A percentile compares a stretch with the other conserved stretches of the same genome.
These are phyloP conservation scores for Setipinna tenuifilis DNA, from an alignment of 2,797 vertebrate genomes.

Conservation along the genomic window DNA sequence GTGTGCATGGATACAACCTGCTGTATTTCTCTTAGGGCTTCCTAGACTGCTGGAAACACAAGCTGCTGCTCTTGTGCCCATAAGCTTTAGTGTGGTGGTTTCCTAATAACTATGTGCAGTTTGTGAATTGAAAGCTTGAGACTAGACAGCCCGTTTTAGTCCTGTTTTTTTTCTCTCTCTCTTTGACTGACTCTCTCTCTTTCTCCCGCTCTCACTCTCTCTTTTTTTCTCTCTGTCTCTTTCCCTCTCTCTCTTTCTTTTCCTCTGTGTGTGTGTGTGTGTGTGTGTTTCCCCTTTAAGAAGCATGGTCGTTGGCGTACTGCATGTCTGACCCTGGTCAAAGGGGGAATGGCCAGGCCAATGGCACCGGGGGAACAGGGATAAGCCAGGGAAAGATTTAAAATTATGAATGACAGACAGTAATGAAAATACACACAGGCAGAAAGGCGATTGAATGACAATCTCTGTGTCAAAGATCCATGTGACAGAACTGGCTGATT, in stretches of 20 bases:
- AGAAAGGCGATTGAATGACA: too few species aligned
- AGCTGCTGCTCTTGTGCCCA: slow-evolving; percentile 54
- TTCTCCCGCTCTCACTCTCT: not conserved
- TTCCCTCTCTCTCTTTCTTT: too few species aligned
- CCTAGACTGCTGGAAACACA: slow-evolving; percentile 53
- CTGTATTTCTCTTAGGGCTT: slow-evolving; percentile 46
- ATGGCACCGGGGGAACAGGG: not conserved
- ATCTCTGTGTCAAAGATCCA: too few species aligned
- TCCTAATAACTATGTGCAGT: slow-evolving; percentile 69
- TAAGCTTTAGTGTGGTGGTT: slow-evolving; percentile 62
- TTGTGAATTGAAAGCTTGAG: slow-evolving; percentile 68
- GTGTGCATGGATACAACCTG: slow-evolving; percentile 22
- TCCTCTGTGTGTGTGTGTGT: too few species aligned
- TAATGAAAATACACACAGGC: too few species aligned
- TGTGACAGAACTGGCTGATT: too few species aligned
- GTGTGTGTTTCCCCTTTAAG: not conserved
- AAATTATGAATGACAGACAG: not conserved
- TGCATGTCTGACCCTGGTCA: not conserved
- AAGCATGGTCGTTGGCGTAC: not conserved
- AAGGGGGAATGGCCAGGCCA: not conserved
- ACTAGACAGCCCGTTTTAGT: slow-evolving; percentile 38
- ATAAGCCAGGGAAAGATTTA: not conserved
- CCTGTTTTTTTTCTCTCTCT: not conserved
- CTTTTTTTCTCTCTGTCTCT: too few species aligned
- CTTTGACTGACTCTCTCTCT: not conserved